Evolutionary conservation across 2,797 vertebrate species (phyloP), one percentile per base, ranked within the genome.

Genomic region (Anniella stebbinsi): DNA sequence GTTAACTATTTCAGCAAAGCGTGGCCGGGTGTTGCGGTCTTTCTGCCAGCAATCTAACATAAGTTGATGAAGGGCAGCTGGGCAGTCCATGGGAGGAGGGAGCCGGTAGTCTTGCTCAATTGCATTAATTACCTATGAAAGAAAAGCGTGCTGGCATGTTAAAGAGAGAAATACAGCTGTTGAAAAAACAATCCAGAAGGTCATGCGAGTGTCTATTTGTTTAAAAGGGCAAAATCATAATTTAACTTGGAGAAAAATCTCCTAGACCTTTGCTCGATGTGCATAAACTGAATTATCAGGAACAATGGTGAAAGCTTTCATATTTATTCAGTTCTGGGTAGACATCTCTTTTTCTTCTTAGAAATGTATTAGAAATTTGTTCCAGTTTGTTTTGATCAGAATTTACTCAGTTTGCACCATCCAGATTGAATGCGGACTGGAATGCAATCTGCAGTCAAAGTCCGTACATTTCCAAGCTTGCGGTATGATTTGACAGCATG

Each of bases 41-140:
- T 99, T 99, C 97, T 99, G 99, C 99, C 99, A 99, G 94, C 99
- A 99, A 97, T 99, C 99, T 94, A 99, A 96, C 99, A 99, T 99
- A 90, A 99, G 96, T 96, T 99, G 99, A 96, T 99, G 99, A 84
- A 99, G 98, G n/a, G 99, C 97, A 5, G 98, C 98, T 1, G 99
- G 99, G 87, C 99, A 99, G 97, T 99, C 99, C 99, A 99, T 99
- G 90, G 99, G 99, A 0, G 99, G 98, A 0, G 99, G 99, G 87
- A 99, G 98, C 89, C 99, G 98, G 96, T 99, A 99, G 95, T 99
- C 99, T 96, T 99, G 99, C 94, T 99, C 99, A 0, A 99, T 99
- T 86, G 99, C 99, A 0, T 99, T 99, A 96, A 99, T 99, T 92
- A 99, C 99, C 99, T 99, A 95, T 17, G 81, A 15, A 48, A 30